Conservation (phyloP, 1,140 invertebrate species). For the Chelonus insularis region DNA sequence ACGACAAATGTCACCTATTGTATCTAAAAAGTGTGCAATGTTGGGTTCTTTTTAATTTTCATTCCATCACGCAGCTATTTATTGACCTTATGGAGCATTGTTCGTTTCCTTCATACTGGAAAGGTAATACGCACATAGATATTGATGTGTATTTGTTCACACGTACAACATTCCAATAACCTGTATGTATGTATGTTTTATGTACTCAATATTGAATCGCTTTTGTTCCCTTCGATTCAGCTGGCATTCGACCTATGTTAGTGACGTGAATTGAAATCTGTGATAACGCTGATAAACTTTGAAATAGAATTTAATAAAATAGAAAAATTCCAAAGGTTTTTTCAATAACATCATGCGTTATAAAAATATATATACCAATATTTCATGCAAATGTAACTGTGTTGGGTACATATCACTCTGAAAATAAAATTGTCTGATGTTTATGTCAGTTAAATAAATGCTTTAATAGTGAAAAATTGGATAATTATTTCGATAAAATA, state of each 20-base stretch:
- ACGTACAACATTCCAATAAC: slow-evolving; percentile 23
- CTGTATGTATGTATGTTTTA: slow-evolving; percentile 20
- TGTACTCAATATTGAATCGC: slow-evolving; percentile 22
- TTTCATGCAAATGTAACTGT: no score
- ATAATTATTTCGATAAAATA: no score
- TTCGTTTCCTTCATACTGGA: slow-evolving; percentile 8
- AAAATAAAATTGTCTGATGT: no score
- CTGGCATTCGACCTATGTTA: slow-evolving; percentile 17
- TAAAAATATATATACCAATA: background rate
- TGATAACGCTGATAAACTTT: background rate
- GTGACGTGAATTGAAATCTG: slow-evolving; percentile 18
- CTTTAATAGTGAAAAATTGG: no score
- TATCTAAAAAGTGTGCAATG: slow-evolving; percentile 15
- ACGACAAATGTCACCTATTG: no score
- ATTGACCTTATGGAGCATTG: slow-evolving; percentile 33
- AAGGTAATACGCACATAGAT: background rate
- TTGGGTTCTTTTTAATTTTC: slow-evolving; percentile 26
- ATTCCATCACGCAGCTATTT: slow-evolving; percentile 19
- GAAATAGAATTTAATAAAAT: background rate
- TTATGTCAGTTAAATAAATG: no score
- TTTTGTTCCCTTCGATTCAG: slow-evolving; percentile 34
- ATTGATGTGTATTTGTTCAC: slow-evolving; percentile 1
- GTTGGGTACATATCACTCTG: no score
- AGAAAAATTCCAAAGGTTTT: no score
- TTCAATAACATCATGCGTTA: no score